Evolutionary conservation across 2,888 invertebrate species (phyloP), one percentile per base, ranked within the genome.

Genomic region (Anarsia innoxiella): DNA sequence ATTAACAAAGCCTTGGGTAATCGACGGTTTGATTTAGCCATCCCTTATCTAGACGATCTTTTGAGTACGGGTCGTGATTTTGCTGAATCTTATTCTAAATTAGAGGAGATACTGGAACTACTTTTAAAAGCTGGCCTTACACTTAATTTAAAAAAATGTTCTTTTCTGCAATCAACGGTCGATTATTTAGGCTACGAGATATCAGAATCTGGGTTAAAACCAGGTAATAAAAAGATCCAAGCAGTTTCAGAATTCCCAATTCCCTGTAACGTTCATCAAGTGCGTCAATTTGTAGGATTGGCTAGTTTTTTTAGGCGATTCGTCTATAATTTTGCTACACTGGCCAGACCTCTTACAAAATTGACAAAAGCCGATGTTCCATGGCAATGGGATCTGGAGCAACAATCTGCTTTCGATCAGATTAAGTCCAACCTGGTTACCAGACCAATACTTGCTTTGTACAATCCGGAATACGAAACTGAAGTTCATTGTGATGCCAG

Each of bases 271-370:
- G 23, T 48, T 1, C 52, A 56, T 11, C 41, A 57, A 39, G 25
- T 60, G 2, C 44, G 50, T 13, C 53, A 55, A 30, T 61, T 59
- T 36, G 27, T 61, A 1, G 58, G 43, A 1, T 11, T 44, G 6
- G 47, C 51, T 12, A 48, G 51, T 6, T 53, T 55, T 23, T 59
- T 58, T 32, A 34, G 55, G 4, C 45, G 51, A 3, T 56, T 55
- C 38, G 45, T 53, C 60, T 8, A 15, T 1, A 12, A 23, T 13
- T 41, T 39, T 14, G 32, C 40, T 2, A 23, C 12, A 1, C 34
- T 41, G 14, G 39, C 39, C 5, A 37, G 12, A 34, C 44, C 41
- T 1, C 13, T 44, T 1, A 41, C 39, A 0, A 25, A 19, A 23
- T 19, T 43, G 1, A 36, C 35, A 9, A 41, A 41, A 31, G 13